Evolutionary conservation across 2,113 vertebrate genomes (phyloP), one percentile per base, ranked within the genome.

Genomic region (Rhinoderma darwinii): DNA sequence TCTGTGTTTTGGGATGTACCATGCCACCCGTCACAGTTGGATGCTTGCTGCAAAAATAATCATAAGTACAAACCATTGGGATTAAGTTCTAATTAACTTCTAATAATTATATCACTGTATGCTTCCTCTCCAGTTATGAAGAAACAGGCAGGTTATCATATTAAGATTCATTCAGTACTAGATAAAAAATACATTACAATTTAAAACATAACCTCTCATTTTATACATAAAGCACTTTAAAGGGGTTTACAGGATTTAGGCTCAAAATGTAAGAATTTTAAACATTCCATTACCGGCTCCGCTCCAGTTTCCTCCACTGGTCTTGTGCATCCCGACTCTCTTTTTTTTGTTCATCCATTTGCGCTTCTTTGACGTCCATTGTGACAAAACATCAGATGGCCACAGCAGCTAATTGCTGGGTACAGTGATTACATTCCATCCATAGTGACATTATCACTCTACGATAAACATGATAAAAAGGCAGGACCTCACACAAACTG

Each of bases 41-140:
- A 75, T 87, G 78, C 51, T 75, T 87, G 54, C 70, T 87, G 82
- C 70, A 87, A 87, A 87, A 30, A 32, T 87, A 87, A 87, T 87
- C 78, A 54, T 74, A 82, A 87, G 54, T 47, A 75, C 50, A 32
- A 82, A 51, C 86, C 70, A 80, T 75, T 61, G 78, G 79, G 86
- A 87, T 82, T 75, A 73, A 25, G 37, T 87, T 87, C 79, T 82
- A 87, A 87, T 87, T 87, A 87, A 87, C 78, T 75, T 73, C 78
- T 82, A 74, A 87, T 87, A 87, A 87, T 87, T 87, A 82, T 75
- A 87, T 79, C 61, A 87, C 86, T 87, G 35, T 74, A 61, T 82
- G 79, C 27, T 82, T 86, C 30, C 22, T 50, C 56, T 68, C 39
- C 8, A 51, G n/a, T 74, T 82, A 87, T 61, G 10, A 81, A 25